These are phyloP conservation scores for Rhinophrynus dorsalis DNA, from an alignment of 2,797 vertebrate genomes.

Conservation along the genomic window DNA sequence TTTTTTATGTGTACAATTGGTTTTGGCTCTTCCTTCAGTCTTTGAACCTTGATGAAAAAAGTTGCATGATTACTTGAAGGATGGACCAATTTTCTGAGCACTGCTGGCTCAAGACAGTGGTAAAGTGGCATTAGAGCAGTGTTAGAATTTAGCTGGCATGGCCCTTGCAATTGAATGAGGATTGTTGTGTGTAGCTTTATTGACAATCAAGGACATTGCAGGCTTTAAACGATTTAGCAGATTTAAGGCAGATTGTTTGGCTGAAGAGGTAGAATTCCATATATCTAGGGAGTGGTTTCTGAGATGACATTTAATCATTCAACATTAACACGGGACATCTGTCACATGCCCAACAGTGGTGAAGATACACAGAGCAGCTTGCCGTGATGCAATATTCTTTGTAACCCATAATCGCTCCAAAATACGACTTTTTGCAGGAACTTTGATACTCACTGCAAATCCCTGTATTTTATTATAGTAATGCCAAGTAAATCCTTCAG, in stretches of 20 bases:
- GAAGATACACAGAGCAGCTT: slow-evolving; percentile 56
- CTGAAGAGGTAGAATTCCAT: slow-evolving; percentile 52
- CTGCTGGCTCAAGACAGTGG: not conserved
- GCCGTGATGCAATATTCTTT: slow-evolving; percentile 67
- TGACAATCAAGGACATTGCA: slow-evolving; percentile 45
- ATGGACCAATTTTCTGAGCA: not conserved
- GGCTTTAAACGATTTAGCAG: slow-evolving; percentile 62
- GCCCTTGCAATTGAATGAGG: slow-evolving; percentile 18
- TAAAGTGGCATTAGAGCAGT: slow-evolving; percentile 37
- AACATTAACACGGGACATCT: slow-evolving; percentile 80
- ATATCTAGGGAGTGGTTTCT: slow-evolving; percentile 64
- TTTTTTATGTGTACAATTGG: no score
- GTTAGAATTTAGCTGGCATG: slow-evolving; percentile 33
- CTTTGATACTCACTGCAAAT: slow-evolving; percentile 67
- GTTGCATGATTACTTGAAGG: not conserved
- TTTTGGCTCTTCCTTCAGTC: slow-evolving; percentile 23
- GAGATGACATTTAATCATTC: slow-evolving; percentile 76
- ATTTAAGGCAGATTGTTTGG: slow-evolving; percentile 72
- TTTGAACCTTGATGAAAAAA: slow-evolving; percentile 15
- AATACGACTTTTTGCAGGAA: slow-evolving; percentile 67
- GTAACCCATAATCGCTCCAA: slow-evolving; percentile 71
- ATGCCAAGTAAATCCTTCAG: slow-evolving; percentile 73
- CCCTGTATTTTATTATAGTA: slow-evolving; percentile 73
- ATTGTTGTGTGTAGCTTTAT: slow-evolving; percentile 26
- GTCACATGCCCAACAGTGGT: slow-evolving; percentile 60